Evolutionary conservation across 2,113 vertebrate genomes (phyloP), one percentile per base, ranked within the genome.

Genomic region (Melanotaenia duboulayi): DNA sequence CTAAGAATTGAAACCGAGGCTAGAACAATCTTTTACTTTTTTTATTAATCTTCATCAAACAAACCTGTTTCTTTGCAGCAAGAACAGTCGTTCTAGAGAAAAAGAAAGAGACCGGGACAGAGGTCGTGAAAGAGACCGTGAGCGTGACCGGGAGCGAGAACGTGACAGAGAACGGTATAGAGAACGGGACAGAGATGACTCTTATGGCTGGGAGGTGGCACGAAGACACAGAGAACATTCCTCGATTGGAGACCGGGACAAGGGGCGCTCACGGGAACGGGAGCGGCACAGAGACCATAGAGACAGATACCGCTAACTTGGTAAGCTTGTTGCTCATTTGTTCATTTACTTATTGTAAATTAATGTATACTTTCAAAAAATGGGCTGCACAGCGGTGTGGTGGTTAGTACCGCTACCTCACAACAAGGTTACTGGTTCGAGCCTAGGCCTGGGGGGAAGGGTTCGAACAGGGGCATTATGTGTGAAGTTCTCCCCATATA

Each of bases 251-350:
- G 92, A 91, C 17, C 77, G 81, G 55, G 87, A 89, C 56, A 80
- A 84, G 65, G 90, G 83, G 12, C 76, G 84, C 11, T 80, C 87
- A 2, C 64, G 91, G 13, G 90, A 89, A 48, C 74, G 87, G n/a
- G 88, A 90, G 28, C 68, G 83, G 56, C 85, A 92, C 67, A 78
- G 91, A 78, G 90, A 93, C 24, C 74, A 92, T 66, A 85, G 92
- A 66, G 91, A 91, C 62, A 51, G 82, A 64, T 89, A 94, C 58
- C 90, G 87, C 78, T 92, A 84, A 90, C 70, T 49, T 78, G 88
- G 93, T 92, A 72, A 83, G 70, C 24, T 74, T 57, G 2, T 35
- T 28, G 39, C 7, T 66, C 19, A 67, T 67, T 58, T n/a, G 17
- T 22, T 24, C 8, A 22, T 20, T 49, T 57, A 4, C 11, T 37